Evolutionary conservation across 2,113 vertebrate species (phyloP), one percentile per base, ranked within the genome.

Genomic region (Climacteris rufus): DNA sequence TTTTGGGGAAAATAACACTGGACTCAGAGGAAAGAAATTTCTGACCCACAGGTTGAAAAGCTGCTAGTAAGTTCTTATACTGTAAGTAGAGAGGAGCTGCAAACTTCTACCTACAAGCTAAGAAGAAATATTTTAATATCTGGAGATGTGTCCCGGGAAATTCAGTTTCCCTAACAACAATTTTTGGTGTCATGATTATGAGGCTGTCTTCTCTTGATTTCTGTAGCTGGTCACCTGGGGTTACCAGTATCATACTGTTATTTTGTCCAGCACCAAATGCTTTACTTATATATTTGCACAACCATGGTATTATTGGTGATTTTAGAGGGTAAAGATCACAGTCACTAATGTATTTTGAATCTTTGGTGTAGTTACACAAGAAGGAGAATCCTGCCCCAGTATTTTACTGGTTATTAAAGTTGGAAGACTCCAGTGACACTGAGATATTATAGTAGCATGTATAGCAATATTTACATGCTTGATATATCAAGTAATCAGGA

Each of bases 141-240:
- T 84, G 40, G 45, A 87, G 61, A 79, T 89, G 81, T 72, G 61
- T 81, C 57, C 45, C 61, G 53, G 63, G 59, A 91, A 95, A 85
- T 31, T 81, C 47, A 21, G 72, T 96, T 95, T 91, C 87, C 81
- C 76, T 91, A 95, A 84, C 71, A 89, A 89, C 82, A 56, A 22
- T 45, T 88, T 88, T 28, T 83, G 23, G 27, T 92, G 47, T 49
- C 13, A 21, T 28, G 40, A 44, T 81, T 84, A 66, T 56, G 11
- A 87, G 45, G 8, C 47, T 89, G 35, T 52, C 47, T 92, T 30
- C 47, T 78, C 56, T 45, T 71, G 15, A 56, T 75, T 88, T 89
- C 63, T 49, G 23, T 65, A 83, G 13, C 45, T 27, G 33, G 65
- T 92, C 33, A 27, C 17, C 37, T 65, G 17, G 24, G 19, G 9